Evolutionary conservation across 2,113 vertebrate species (phyloP), one percentile per base, ranked within the genome.

Genomic region (Axis porcinus): DNA sequence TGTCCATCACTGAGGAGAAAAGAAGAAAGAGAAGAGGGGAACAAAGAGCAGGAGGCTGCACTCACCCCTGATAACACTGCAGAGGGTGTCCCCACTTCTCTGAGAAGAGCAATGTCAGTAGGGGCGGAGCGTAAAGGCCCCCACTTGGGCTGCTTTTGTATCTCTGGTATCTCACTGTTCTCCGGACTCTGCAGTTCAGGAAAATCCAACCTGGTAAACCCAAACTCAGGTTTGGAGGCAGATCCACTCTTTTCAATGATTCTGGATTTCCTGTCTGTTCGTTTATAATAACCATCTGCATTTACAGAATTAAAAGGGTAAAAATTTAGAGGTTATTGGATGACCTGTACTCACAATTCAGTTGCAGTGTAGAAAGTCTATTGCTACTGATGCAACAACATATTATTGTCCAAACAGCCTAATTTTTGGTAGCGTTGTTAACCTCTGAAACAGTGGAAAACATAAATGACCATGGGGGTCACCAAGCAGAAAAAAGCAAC

Each of bases 141-240:
- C 94, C 91, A 98, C 79, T 47, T 87, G 78, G 89, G 84, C 17
- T 28, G 97, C 54, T 97, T 97, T 36, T 88, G 97, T 7, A 86
- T 6, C 4, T 97, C 95, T 79, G 95, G 0, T 55, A 64, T 16
- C 64, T 90, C 89, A 17, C 27, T 94, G 93, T 64, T 97, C 95
- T 95, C 97, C 83, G 94, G 36, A 86, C 94, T 89, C 81, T 97
- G 98, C 1, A 98, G 92, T 87, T 98, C 97, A 82, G 94, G 97
- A 82, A 98, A 98, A 98, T 99, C 98, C 97, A 98, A 92, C 82
- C 94, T 3, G n/a, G 95, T 92, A 96, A 98, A 97, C 96, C 98
- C 98, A 98, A 98, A 97, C 2, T 95, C 30, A 3, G 97, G 92
- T 62, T 95, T 98, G 93, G 97, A 97, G 95, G 76, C 9, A 96